Percentiles rank a stretch among this genome's conserved stretches.
Conservation (phyloP, 2,888 invertebrate species). For the Xanthia icteritia region DNA sequence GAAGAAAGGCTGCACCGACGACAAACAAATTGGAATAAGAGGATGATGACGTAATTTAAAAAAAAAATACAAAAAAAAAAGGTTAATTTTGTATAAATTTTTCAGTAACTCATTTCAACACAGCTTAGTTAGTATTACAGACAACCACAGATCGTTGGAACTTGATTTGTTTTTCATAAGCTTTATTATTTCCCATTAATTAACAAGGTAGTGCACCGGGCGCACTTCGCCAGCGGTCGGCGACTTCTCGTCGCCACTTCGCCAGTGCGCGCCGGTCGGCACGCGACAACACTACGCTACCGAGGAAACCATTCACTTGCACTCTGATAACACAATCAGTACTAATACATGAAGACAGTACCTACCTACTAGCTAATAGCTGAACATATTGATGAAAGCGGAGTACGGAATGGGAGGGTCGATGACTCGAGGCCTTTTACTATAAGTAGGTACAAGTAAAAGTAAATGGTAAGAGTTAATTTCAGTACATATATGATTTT, state of each 20-base stretch:
- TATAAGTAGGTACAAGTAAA: not conserved
- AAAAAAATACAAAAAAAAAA: no score
- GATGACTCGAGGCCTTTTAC: not conserved
- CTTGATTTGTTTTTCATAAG: no score
- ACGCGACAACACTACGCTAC: conserved; percentile 28
- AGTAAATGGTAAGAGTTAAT: no score
- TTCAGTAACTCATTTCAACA: no score
- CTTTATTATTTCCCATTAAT: conserved; percentile 19
- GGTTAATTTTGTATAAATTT: no score
- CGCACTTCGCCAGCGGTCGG: conserved; percentile 30
- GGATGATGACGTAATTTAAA: not conserved
- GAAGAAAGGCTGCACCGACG: not conserved
- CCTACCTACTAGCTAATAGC: not conserved
- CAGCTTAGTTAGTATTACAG: no score
- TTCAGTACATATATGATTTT: not conserved
- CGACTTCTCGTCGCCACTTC: conserved; percentile 22
- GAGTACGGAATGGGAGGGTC: conserved; percentile 1
- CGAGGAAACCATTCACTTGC: conserved; percentile 39
- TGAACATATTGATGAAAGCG: conserved; percentile 3
- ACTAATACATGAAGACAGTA: conserved; percentile 5
- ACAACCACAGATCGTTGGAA: no score
- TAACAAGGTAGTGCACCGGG: conserved; percentile 24
- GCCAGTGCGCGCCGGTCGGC: not conserved
- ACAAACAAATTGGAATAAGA: not conserved
- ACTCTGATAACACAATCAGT: conserved; percentile 44